Conservation (phyloP, 2,797 vertebrate genomes). For the Gallirallus australis region DNA sequence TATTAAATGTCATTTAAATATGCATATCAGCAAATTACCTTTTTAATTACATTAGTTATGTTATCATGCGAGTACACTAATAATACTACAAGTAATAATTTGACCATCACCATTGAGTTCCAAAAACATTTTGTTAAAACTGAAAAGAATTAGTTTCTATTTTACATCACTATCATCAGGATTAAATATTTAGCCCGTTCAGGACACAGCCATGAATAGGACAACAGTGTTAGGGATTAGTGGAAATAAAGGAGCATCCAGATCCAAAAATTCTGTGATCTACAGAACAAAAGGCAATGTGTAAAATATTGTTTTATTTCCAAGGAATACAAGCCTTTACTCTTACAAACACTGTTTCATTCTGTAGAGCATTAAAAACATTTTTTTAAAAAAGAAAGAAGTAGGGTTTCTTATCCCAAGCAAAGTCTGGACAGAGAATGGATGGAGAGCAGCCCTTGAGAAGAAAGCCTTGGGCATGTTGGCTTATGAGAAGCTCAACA, state of each 20-base stretch:
- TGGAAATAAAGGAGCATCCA: not conserved
- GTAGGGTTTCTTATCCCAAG: too few species aligned
- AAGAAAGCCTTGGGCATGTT: too few species aligned
- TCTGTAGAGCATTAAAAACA: not conserved
- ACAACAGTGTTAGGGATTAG: not conserved
- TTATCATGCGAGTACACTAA: not conserved
- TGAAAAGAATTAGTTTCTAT: not conserved
- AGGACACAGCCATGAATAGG: not conserved
- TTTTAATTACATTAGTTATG: not conserved
- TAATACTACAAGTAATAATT: not conserved
- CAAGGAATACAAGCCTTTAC: not conserved
- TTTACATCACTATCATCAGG: not conserved
- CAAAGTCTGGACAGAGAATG: too few species aligned
- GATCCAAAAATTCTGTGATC: not conserved
- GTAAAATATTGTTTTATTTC: not conserved
- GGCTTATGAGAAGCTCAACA: too few species aligned
- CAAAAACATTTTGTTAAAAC: not conserved
- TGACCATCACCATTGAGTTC: not conserved
- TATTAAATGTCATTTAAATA: not conserved
- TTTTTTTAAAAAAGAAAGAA: too few species aligned
- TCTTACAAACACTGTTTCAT: not conserved
- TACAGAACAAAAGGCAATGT: not conserved
- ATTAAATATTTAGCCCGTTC: not conserved
- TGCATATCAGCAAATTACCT: not conserved
- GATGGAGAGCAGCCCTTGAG: too few species aligned